A percentile compares a stretch with the other conserved stretches of the same genome.
These are phyloP conservation scores for Teinopalpus imperialis DNA, from an alignment of 2,888 invertebrate genomes.

Conservation along the genomic window DNA sequence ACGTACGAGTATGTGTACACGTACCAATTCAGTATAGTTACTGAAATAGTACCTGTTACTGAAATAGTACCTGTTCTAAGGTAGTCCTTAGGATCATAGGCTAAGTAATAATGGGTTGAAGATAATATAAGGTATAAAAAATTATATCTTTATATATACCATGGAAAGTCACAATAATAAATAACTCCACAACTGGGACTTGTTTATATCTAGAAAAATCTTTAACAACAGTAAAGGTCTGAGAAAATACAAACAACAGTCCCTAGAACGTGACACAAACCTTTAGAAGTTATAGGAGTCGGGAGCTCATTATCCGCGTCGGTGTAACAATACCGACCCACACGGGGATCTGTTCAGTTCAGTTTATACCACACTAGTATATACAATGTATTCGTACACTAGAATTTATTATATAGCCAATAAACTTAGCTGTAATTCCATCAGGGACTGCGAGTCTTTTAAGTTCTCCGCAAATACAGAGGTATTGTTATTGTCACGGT, in stretches of 20 bases:
- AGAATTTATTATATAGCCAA: constrained; percentile 11
- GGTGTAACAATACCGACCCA: constrained; percentile 12
- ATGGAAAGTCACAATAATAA: too few relatives aligned
- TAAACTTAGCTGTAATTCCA: constrained; percentile 4
- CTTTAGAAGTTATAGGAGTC: constrained; percentile 11
- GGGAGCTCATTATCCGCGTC: constrained; percentile 1
- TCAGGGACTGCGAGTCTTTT: constrained; percentile 4
- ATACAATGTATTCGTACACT: constrained; percentile 3
- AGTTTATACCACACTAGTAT: constrained; percentile 6
- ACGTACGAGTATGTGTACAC: too few relatives aligned
- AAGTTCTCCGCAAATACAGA: background rate
- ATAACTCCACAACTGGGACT: too few relatives aligned
- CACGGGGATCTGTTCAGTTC: constrained; percentile 21
- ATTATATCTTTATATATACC: too few relatives aligned
- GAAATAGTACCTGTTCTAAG: too few relatives aligned
- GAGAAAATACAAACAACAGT: constrained; percentile 10
- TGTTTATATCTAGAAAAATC: too few relatives aligned
- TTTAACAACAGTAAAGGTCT: too few relatives aligned
- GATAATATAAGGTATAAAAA: too few relatives aligned
- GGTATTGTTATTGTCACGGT: constrained; percentile 1
- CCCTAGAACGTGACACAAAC: constrained; percentile 1
- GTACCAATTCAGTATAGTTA: too few relatives aligned
- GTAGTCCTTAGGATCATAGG: too few relatives aligned
- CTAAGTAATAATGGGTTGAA: too few relatives aligned
- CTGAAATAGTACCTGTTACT: too few relatives aligned